These are phyloP conservation scores for Stylophora pistillata DNA, from an alignment of 64 coral and sea anemone genomes.

Conservation along the genomic window DNA sequence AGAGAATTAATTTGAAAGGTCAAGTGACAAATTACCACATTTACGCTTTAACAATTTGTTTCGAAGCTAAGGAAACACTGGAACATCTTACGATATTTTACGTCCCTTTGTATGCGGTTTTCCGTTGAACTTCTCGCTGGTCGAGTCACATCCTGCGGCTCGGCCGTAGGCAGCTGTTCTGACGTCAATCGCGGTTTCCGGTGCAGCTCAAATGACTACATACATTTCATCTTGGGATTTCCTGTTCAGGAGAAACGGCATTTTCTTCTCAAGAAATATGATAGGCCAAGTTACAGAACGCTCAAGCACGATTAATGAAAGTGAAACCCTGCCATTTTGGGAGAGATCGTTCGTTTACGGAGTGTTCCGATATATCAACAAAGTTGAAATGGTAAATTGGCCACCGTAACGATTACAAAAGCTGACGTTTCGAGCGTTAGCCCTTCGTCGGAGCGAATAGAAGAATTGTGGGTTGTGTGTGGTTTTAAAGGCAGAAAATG, in stretches of 20 bases:
- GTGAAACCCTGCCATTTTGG: not conserved
- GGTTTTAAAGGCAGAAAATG: too few relatives aligned
- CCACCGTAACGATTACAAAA: too few relatives aligned
- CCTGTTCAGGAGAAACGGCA: not conserved
- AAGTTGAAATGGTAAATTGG: too few relatives aligned
- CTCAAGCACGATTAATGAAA: not conserved
- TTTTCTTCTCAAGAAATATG: not conserved
- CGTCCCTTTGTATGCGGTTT: not conserved
- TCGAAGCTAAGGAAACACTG: too few relatives aligned
- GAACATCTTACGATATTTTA: not conserved
- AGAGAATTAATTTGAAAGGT: too few relatives aligned
- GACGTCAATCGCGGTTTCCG: constrained; percentile 55
- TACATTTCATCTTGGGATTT: not conserved
- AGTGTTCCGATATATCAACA: too few relatives aligned
- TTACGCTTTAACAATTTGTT: too few relatives aligned
- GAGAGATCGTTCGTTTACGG: not conserved
- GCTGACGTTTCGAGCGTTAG: too few relatives aligned
- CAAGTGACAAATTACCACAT: too few relatives aligned
- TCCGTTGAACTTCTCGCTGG: constrained; percentile 4
- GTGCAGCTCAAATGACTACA: constrained; percentile 15
- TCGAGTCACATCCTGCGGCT: constrained; percentile 27
- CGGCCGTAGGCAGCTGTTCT: not conserved
- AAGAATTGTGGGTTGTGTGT: too few relatives aligned
- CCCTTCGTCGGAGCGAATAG: too few relatives aligned
- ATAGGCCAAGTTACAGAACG: not conserved